Base-by-base conservation (phyloP, 2,888 invertebrate genomes). In the Rhamnusium bicolor region DNA sequence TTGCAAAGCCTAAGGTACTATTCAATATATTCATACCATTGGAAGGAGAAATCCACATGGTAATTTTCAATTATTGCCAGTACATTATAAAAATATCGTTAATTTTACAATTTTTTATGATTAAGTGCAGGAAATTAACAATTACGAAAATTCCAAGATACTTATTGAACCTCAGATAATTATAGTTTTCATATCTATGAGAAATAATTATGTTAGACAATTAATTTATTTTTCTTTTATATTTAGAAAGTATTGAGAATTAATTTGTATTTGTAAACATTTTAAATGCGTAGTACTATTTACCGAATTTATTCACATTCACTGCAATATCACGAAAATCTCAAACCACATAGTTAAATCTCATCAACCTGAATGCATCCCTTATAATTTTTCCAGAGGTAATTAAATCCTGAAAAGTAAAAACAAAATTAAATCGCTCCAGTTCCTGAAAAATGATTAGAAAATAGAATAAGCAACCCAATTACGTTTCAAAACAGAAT, bases 401-500 rank as follows among this genome's bases (percentile, higher is more conserved):
- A 19, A 19, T 56, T 56, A 46, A 67, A 56, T 67, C 56, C 16
- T 56, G 10, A 70, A 70, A 73, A 73, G 70, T 70, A 73, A 73
- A 70, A 73, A 73, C 70, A 70, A 47, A 54, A 69, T 73, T 54
- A 66, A 69, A 65, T 51, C 58, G 40, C 27, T 40, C 56, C 54
- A 67, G 69, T 73, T 69, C 67, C 66, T 66, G 65, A 70, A 60
- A 62, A 62, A 32, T 67, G 62, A 62, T 70, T 66, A 66, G 46
- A 63, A 63, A 67, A 67, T 56, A 21, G 67, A 67, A 67, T 56
- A 21, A 67, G 54, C 70, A 73, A 66, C 47, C 58, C 70, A 73
- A 73, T 73, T 73, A 73, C 47, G 58, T 73, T 70, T 73, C 70
- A 70, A 73, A 70, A 66, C 70, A 60, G 70, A 63, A 54, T 21